Conservation (phyloP, 2,888 invertebrate species). For the Hirtodrosophila cameraria region DNA sequence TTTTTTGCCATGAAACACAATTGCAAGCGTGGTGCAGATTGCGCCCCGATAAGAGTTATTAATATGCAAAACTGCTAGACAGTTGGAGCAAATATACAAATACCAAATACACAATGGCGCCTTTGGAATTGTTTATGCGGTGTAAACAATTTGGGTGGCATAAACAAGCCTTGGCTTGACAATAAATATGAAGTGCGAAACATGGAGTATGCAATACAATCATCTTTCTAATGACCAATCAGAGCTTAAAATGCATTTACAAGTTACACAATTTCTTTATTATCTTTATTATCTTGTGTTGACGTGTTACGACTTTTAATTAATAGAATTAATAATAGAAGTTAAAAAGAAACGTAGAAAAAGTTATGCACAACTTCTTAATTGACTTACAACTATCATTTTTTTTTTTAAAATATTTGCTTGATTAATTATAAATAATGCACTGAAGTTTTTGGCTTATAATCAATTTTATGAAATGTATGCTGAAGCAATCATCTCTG, state of each 20-base stretch:
- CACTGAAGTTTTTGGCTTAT: too few relatives aligned
- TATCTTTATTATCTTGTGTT: not conserved
- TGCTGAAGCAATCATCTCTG: too few relatives aligned
- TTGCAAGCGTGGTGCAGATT: conserved; percentile 58
- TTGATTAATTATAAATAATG: too few relatives aligned
- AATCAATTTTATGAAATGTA: too few relatives aligned
- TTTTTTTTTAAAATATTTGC: too few relatives aligned
- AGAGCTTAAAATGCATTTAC: not conserved
- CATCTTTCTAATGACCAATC: conserved; percentile 1
- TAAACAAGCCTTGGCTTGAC: conserved; percentile 31
- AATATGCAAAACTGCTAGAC: conserved; percentile 57
- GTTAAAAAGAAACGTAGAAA: too few relatives aligned
- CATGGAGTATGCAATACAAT: conserved; percentile 5
- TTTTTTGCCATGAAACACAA: conserved; percentile 16
- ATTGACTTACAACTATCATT: too few relatives aligned
- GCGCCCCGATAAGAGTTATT: conserved; percentile 64
- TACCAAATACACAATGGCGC: conserved; percentile 71
- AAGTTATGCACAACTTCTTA: too few relatives aligned
- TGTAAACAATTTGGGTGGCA: conserved; percentile 62
- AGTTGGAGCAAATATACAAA: conserved; percentile 5
- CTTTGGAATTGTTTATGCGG: conserved; percentile 66
- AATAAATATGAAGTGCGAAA: conserved; percentile 19
- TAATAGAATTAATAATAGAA: too few relatives aligned
- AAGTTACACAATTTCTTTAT: conserved; percentile 1
- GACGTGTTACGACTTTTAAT: too few relatives aligned